A percentile compares a stretch with the other conserved stretches of the same genome.
These are phyloP conservation scores for Sesamia nonagrioides DNA, from an alignment of 1,140 invertebrate species.

Conservation along the genomic window DNA sequence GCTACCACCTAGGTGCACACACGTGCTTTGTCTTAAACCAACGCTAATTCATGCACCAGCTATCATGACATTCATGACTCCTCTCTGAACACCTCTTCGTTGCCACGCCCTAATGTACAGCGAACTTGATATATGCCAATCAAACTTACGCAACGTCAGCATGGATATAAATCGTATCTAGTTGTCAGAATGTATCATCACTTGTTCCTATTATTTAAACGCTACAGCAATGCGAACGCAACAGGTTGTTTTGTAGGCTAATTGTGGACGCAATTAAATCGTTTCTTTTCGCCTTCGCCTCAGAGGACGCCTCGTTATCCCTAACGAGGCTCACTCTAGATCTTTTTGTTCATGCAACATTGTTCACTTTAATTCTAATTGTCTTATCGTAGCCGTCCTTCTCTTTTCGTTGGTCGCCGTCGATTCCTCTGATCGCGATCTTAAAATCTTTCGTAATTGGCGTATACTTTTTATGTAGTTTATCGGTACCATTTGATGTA, in stretches of 20 bases:
- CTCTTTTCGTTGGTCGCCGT: conserved; percentile 31
- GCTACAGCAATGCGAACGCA: conserved; percentile 63
- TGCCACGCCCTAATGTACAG: not conserved
- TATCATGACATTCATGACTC: not conserved
- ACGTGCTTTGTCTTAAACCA: conserved; percentile 44
- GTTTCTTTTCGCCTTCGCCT: conserved; percentile 69
- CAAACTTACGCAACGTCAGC: not conserved
- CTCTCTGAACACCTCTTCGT: not conserved
- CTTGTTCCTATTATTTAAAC: conserved; percentile 57
- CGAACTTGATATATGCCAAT: conserved; percentile 6
- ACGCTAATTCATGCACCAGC: conserved; percentile 5
- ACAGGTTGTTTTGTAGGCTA: conserved; percentile 76
- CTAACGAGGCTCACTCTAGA: conserved; percentile 62
- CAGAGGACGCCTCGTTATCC: conserved; percentile 62
- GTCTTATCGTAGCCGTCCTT: conserved; percentile 53
- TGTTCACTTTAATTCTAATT: conserved; percentile 65
- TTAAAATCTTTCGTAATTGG: conserved; percentile 46
- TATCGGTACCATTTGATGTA: conserved; percentile 53
- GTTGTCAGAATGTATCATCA: conserved; percentile 35
- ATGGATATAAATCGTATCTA: conserved; percentile 35
- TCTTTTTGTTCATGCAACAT: conserved; percentile 65
- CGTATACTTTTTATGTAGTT: conserved; percentile 31
- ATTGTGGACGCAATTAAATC: conserved; percentile 73
- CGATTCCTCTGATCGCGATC: conserved; percentile 44
- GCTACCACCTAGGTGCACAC: not conserved